A percentile compares a stretch with the other conserved stretches of the same genome.
Evolutionary conservation across 2,888 invertebrate species (phyloP).

Genomic region (Cremastinae sp.): DNA sequence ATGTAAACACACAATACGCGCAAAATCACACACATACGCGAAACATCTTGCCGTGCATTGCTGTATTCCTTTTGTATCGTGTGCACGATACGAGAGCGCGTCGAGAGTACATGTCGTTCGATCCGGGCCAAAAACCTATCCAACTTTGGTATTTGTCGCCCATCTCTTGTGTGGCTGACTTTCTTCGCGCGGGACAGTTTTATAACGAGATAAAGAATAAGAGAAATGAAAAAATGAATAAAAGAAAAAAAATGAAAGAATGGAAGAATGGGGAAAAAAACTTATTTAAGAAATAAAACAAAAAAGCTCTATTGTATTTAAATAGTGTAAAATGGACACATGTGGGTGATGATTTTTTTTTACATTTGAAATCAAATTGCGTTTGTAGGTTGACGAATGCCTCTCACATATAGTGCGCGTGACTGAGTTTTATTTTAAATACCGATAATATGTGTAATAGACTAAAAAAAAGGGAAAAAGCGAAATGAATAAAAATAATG

Average conservation of each 20-base stretch:
- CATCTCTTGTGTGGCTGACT: constrained; percentile 73
- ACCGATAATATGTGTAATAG: constrained; percentile 65
- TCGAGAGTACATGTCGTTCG: constrained; percentile 37
- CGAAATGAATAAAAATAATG: constrained; percentile 23
- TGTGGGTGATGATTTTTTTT: constrained; percentile 78
- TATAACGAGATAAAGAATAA: constrained; percentile 67
- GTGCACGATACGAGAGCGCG: constrained; percentile 11
- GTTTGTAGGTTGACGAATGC: constrained; percentile 80
- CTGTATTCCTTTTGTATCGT: constrained; percentile 22
- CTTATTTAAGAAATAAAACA: constrained; percentile 79
- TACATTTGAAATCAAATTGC: constrained; percentile 79
- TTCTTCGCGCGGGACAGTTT: constrained; percentile 78
- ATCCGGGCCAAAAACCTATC: constrained; percentile 67
- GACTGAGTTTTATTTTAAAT: constrained; percentile 76
- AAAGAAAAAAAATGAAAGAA: constrained; percentile 72
- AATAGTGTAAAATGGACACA: constrained; percentile 80
- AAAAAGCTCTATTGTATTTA: constrained; percentile 80
- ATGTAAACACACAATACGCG: not conserved
- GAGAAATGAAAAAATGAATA: constrained; percentile 14
- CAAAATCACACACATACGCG: not conserved
- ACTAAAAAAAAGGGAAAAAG: constrained; percentile 40
- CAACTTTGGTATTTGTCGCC: constrained; percentile 76
- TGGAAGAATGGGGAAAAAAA: constrained; percentile 58
- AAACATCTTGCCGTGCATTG: too few relatives aligned
- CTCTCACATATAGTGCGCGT: constrained; percentile 79